Percentiles rank a stretch among this genome's conserved stretches.
Evolutionary conservation across 1,140 invertebrate species (phyloP).

Genomic region (Trigoniulus corallinus): DNA sequence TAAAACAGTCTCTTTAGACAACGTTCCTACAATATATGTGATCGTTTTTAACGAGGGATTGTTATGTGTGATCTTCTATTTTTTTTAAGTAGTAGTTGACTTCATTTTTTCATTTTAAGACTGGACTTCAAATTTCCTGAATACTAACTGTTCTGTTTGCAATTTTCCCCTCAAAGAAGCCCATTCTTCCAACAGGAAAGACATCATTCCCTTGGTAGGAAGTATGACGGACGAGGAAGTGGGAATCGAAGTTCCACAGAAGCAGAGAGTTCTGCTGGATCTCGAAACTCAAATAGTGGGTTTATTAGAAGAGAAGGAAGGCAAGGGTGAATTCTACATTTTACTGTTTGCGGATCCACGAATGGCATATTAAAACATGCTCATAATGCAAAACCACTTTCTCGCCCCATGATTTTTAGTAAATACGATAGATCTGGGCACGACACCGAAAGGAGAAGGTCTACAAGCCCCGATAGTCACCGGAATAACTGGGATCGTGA

Average conservation of each 20-base stretch:
- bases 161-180: constrained; percentile 6
- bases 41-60: too few species aligned
- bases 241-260: not conserved
- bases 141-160: constrained; percentile 7
- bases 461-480: too few species aligned
- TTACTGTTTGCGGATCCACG: not conserved
- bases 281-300: not conserved
- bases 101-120: too few species aligned
- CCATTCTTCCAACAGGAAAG: constrained; percentile 7
- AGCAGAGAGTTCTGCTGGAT: not conserved
- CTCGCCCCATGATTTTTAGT: too few species aligned
- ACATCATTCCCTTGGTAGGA: not conserved
- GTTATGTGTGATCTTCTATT: too few species aligned
- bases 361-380: not conserved
- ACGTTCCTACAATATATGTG: too few species aligned
- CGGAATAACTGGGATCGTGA: too few species aligned
- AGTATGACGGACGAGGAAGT: not conserved
- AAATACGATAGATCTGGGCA: too few species aligned
- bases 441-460: too few species aligned
- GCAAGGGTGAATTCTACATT: not conserved
- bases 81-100: too few species aligned
- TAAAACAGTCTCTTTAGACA: too few species aligned
- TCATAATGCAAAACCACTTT: not conserved
- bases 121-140: not conserved
- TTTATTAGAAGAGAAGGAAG: not conserved